Percentiles rank a stretch among this genome's conserved stretches.
Evolutionary conservation across 2,113 vertebrate genomes (phyloP).

Genomic region (Scomber japonicus): DNA sequence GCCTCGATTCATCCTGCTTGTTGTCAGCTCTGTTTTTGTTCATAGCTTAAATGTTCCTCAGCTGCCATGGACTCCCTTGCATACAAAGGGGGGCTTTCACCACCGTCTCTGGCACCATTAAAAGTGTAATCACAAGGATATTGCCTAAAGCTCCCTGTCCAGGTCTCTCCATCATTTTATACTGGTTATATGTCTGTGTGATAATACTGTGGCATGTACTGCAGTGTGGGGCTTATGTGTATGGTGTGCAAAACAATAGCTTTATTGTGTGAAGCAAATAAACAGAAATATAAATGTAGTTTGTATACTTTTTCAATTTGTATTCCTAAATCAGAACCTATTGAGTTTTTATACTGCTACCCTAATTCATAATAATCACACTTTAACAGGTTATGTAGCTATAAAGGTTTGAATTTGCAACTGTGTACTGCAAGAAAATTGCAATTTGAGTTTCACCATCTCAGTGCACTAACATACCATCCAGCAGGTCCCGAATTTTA

Average conservation of each 20-base stretch:
- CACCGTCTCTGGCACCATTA: slow-evolving; percentile 46
- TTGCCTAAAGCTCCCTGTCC: slow-evolving; percentile 14
- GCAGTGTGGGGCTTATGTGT: slow-evolving; percentile 5
- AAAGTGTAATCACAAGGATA: slow-evolving; percentile 55
- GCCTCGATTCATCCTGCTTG: slow-evolving; percentile 47
- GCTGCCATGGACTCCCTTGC: slow-evolving; percentile 43
- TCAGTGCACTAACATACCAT: slow-evolving; percentile 85
- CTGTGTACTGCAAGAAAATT: neutral
- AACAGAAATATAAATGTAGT: neutral
- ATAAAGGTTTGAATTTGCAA: neutral
- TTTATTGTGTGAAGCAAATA: slow-evolving; percentile 17
- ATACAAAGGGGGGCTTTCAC: slow-evolving; percentile 63
- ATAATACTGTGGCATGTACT: neutral
- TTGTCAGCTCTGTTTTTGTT: slow-evolving; percentile 43
- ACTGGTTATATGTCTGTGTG: slow-evolving; percentile 5
- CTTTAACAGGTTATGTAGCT: no score
- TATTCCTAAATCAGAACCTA: neutral
- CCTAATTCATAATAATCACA: neutral
- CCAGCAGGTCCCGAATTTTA: slow-evolving; percentile 95
- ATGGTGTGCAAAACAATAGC: neutral
- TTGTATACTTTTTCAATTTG: slow-evolving; percentile 13
- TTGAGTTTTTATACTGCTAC: neutral
- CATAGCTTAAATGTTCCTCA: slow-evolving; percentile 44
- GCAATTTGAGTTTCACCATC: neutral
- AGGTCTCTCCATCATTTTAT: slow-evolving; percentile 47